Evolutionary conservation across 2,797 vertebrate species (phyloP).

Genomic region (Hirundo rustica): DNA sequence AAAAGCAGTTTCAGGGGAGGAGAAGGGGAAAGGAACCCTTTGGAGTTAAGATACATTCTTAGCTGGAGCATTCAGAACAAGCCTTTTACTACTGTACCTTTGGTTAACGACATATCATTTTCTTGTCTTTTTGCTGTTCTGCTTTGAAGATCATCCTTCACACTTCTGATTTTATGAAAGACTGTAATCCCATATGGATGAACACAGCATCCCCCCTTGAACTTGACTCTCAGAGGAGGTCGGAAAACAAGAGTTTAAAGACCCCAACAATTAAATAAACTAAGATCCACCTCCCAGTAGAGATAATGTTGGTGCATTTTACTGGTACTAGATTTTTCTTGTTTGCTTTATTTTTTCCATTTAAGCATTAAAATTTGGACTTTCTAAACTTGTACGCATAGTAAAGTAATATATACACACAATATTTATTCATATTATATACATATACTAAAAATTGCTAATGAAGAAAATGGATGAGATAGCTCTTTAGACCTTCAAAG

Average conservation of each 20-base stretch:
- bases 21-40: not conserved
- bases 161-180: not conserved
- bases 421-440: not conserved
- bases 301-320: not conserved
- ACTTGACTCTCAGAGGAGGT: not conserved
- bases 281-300: not conserved
- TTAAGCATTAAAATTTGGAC: not conserved
- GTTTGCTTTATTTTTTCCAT: not conserved
- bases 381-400: not conserved
- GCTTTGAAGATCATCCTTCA: not conserved
- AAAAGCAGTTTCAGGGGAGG: not conserved
- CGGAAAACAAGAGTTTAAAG: not conserved
- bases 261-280: not conserved
- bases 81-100: not conserved
- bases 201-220: not conserved
- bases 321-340: not conserved
- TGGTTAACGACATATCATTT: not conserved
- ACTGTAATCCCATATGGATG: not conserved
- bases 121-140: not conserved
- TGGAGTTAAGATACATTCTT: not conserved
- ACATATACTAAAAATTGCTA: rapidly evolving
- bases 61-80: not conserved
- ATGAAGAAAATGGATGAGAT: not conserved
- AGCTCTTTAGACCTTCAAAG: not conserved
- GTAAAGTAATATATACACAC: not conserved